phyloP scores from a whole-genome alignment of 1,140 invertebrate genomes.

The Leptinotarsa undecemlineata region DNA sequence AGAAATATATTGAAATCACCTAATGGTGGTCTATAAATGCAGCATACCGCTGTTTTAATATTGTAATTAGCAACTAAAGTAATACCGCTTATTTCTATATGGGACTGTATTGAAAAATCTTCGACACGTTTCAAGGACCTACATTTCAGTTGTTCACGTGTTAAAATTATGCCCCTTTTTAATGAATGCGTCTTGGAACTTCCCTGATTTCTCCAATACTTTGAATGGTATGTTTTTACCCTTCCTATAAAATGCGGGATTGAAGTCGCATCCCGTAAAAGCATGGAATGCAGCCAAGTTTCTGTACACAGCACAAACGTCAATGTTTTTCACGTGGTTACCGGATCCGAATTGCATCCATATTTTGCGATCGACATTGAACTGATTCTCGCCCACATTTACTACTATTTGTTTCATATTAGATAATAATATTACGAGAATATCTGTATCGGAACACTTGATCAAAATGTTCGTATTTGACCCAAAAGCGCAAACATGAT shows the following conservation, averaged over 20 bases:
- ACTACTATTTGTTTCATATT: neutral
- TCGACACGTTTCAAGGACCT: no score
- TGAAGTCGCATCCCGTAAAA: conserved; percentile 11
- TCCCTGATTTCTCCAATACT: neutral
- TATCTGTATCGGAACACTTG: conserved; percentile 17
- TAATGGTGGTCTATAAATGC: no score
- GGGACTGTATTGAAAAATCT: no score
- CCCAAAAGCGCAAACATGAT: neutral
- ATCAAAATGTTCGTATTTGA: conserved; percentile 12
- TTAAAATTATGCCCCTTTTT: neutral
- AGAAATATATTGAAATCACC: no score
- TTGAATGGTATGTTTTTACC: neutral
- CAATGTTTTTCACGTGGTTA: conserved; percentile 13
- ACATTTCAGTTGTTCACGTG: no score
- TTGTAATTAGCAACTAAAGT: no score
- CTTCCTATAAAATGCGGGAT: conserved; percentile 14
- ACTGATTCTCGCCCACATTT: no score
- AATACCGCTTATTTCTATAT: no score
- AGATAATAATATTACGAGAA: neutral
- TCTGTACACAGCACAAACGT: neutral
- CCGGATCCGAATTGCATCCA: neutral
- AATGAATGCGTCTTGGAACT: neutral
- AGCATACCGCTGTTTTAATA: no score
- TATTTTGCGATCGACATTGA: neutral
- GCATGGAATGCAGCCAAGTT: conserved; percentile 17